Evolutionary conservation across 92 coral and sea anemone genomes (phyloP), one percentile per base, ranked within the genome.

Genomic region (Epizoanthus scotinus): DNA sequence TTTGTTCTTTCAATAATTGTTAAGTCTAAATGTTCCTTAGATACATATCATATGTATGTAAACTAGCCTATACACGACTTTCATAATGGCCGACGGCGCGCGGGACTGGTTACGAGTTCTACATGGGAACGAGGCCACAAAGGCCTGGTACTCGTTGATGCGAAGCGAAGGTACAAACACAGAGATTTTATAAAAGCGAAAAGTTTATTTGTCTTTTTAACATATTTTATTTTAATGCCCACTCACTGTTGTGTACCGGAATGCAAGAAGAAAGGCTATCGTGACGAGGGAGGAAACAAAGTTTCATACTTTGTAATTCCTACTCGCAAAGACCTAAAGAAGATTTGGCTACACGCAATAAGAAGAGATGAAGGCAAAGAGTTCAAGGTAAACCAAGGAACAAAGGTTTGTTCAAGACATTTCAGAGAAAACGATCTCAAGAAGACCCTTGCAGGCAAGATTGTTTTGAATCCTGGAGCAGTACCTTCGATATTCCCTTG

Each of bases 401-500:
- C n/a, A 57, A 55, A 71, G 63, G 90, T 85, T 10, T 91, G 94
- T 55, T 87, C 94, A 20, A 78, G 87, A 47, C 91, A 91, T 73
- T 91, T 91, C 64, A 83, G 84, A 74, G 78, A 77, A 26, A 54
- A 47, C 67, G 94, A 91, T 60, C 60, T 91, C 13, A 84, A 82
- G 70, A 87, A 78, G 72, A 82, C 88, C 17, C 85, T 91, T 14
- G 79, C 85, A 17, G 90, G 94, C 61, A 88, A 67, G 66, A 69
- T 49, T 22, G 44, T 77, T 2, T 70, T 85, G 70, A 77, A 73
- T 65, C 75, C 84, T 14, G 90, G 79, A 28, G 91, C 79, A 58
- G 91, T 87, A 13, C 94, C 91, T 53, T 87, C 85, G 34, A 59
- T 89, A 28, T 89, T 89, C 69, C 49, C 83, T 20, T 91, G 87